A percentile compares a stretch with the other conserved stretches of the same genome.
Evolutionary conservation across 2,888 invertebrate genomes (phyloP).

Genomic region (Meloe dianella): DNA sequence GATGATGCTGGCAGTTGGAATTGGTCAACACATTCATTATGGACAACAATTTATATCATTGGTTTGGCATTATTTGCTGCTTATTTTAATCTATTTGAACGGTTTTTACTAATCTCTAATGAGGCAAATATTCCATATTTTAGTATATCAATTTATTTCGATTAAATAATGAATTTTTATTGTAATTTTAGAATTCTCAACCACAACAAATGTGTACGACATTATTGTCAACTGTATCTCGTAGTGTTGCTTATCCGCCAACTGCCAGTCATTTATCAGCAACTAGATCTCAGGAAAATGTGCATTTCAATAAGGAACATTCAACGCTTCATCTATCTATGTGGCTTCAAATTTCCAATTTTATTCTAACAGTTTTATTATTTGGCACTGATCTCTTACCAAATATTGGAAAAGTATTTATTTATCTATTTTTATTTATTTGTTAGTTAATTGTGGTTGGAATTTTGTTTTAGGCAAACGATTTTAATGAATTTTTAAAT

Average conservation of each 20-base stretch:
- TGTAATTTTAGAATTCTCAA: conserved; percentile 42
- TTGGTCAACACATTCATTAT: conserved; percentile 64
- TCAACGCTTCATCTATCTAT: conserved; percentile 56
- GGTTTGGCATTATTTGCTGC: conserved; percentile 63
- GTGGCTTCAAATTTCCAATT: conserved; percentile 61
- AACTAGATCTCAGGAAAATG: conserved; percentile 23
- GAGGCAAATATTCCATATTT: conserved; percentile 22
- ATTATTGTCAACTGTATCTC: conserved; percentile 62
- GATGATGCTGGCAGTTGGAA: conserved; percentile 58
- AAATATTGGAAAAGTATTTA: conserved; percentile 61
- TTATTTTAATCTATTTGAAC: conserved; percentile 62
- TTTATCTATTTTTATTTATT: conserved; percentile 3
- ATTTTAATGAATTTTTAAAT: conserved; percentile 51
- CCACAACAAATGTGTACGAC: conserved; percentile 48
- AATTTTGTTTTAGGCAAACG: conserved; percentile 44
- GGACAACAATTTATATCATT: conserved; percentile 64
- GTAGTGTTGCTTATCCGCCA: conserved; percentile 61
- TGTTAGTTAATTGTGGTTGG: conserved; percentile 2
- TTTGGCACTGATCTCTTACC: conserved; percentile 64
- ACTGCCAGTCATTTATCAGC: conserved; percentile 20
- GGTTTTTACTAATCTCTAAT: conserved; percentile 49
- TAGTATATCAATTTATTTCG: neutral
- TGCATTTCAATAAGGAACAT: conserved; percentile 42
- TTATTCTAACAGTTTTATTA: conserved; percentile 57
- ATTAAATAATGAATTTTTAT: conserved; percentile 17